Base-by-base conservation (phyloP, 2,888 invertebrate genomes). In the Nomada flava region DNA sequence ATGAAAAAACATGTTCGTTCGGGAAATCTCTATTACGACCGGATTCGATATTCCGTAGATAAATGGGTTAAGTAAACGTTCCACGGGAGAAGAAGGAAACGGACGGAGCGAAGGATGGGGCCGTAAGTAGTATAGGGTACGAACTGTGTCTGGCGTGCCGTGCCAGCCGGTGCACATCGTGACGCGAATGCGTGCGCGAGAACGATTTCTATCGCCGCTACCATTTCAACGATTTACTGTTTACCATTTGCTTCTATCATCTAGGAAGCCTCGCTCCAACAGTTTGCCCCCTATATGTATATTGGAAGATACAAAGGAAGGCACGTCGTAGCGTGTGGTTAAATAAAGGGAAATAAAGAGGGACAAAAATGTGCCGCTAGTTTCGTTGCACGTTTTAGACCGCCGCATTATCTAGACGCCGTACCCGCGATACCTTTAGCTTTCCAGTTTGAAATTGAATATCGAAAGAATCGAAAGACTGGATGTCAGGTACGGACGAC, bases 141-240 rank as follows among this genome's bases (percentile, higher is more conserved):
- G 75, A 76, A 65, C 89, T 87, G 86, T 87, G 91, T 88, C 91
- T 90, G 91, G 85, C 91, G 69, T 69, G 73, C 83, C 85, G 91
- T 91, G 85, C 91, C 91, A 91, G 89, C 83, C 89, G 83, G 91
- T 90, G 84, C 87, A 85, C 83, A 82, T 88, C 91, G 90, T 90
- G 87, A 89, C 89, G 83, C 77, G 82, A 90, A 89, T 89, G 90
- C 89, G 90, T 89, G 90, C 83, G 79, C 79, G 81, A 83, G 69
- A 77, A 83, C 88, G 86, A 90, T 89, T 89, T 87, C 85, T 76
- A 87, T 83, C 86, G 83, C 77, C 60, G 71, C 73, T 86, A 88
- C 82, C 88, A 80, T 74, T 88, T 83, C 47, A 47, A 82, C 88
- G 79, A 87, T 89, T 89, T 86, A 85, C 87, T 79, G 82, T 84